Percentiles rank a stretch among this genome's conserved stretches.
These are phyloP conservation scores for Spicauda simplicius DNA, from an alignment of 2,888 invertebrate species.

Conservation along the genomic window DNA sequence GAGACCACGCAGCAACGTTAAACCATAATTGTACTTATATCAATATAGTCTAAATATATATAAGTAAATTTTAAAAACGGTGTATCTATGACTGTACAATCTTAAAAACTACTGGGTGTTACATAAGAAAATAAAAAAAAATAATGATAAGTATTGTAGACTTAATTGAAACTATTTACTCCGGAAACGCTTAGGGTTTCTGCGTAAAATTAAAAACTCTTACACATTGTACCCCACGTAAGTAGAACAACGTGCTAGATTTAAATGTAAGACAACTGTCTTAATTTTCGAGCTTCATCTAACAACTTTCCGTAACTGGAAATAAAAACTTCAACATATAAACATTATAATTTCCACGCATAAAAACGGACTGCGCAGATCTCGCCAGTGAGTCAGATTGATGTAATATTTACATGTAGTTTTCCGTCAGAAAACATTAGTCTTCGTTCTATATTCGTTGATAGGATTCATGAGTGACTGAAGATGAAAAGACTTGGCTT, in stretches of 20 bases:
- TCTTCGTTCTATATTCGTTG: slow-evolving; percentile 16
- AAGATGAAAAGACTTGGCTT: not conserved
- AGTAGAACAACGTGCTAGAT: not conserved
- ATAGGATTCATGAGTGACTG: not conserved
- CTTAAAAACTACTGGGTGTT: too few relatives aligned
- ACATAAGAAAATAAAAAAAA: too few relatives aligned
- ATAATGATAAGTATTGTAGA: not conserved
- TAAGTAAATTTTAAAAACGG: too few relatives aligned
- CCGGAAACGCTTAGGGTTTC: too few relatives aligned
- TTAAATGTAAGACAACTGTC: not conserved
- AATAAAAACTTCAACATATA: slow-evolving; percentile 10
- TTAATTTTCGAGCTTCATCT: too few relatives aligned
- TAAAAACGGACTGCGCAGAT: slow-evolving; percentile 18
- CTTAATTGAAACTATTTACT: not conserved
- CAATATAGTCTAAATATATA: too few relatives aligned
- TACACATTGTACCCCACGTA: too few relatives aligned
- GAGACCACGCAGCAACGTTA: too few relatives aligned
- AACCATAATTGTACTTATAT: too few relatives aligned
- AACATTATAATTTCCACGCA: not conserved
- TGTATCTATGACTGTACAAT: too few relatives aligned
- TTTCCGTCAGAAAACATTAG: slow-evolving; percentile 23
- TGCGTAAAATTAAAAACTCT: too few relatives aligned
- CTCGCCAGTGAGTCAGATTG: slow-evolving; percentile 17
- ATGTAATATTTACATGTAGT: slow-evolving; percentile 27
- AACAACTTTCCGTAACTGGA: not conserved